These are phyloP conservation scores for Melitaea athalia DNA, from an alignment of 2,888 invertebrate species.

Conservation along the genomic window DNA sequence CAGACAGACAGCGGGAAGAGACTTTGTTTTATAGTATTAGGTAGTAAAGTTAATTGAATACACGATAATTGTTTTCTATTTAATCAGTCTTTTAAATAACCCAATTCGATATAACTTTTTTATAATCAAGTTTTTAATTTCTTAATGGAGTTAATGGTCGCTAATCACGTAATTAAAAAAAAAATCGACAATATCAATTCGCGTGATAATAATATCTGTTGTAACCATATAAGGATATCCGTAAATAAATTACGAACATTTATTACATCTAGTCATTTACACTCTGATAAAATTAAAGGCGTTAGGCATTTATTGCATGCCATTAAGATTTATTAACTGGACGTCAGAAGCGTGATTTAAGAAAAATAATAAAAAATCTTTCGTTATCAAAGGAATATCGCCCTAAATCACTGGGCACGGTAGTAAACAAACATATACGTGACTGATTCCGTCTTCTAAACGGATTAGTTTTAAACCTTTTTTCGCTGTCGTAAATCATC, in stretches of 20 bases:
- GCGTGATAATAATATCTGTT: conserved; percentile 22
- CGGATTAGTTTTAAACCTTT: conserved; percentile 47
- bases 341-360: conserved; percentile 28
- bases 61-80: too few species aligned
- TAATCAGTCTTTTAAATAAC: not conserved
- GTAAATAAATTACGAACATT: conserved; percentile 31
- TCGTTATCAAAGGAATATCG: conserved; percentile 36
- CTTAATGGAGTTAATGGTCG: not conserved
- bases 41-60: too few species aligned
- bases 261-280: conserved; percentile 28
- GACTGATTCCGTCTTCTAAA: conserved; percentile 49
- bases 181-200: conserved; percentile 18
- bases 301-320: conserved; percentile 32
- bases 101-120: not conserved
- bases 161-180: conserved; percentile 4
- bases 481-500: conserved; percentile 71
- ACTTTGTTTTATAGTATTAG: too few species aligned
- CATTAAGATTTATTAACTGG: conserved; percentile 36
- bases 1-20: too few species aligned
- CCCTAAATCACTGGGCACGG: conserved; percentile 45
- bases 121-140: not conserved
- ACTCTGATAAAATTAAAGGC: conserved; percentile 29
- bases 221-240: conserved; percentile 26
- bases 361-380: conserved; percentile 34
- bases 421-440: conserved; percentile 67